A percentile compares a stretch with the other conserved stretches of the same genome.
phyloP scores from a whole-genome alignment of 2,888 invertebrate species.

The Ectemnius lituratus region DNA sequence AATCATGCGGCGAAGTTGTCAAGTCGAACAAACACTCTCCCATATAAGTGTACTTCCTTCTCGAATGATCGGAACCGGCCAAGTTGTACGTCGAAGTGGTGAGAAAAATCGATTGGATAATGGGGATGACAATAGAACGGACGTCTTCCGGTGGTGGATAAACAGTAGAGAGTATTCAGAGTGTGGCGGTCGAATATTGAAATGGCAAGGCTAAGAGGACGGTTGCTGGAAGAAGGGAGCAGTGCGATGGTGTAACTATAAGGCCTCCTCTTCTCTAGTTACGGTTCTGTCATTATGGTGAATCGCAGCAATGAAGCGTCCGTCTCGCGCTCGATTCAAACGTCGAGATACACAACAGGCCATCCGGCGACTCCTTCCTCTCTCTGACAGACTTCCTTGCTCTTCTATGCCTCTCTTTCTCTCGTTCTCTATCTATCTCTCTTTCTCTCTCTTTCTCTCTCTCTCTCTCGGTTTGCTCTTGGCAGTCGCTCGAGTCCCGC shows the following conservation, averaged over 20 bases:
- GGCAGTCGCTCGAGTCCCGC: conserved; percentile 7
- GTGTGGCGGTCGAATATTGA: not conserved
- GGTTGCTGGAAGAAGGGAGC: not conserved
- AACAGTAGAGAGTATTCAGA: not conserved
- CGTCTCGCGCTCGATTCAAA: conserved; percentile 67
- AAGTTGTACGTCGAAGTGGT: too few species aligned
- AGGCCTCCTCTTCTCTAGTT: conserved; percentile 42
- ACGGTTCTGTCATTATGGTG: conserved; percentile 67
- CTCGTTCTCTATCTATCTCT: conserved; percentile 15
- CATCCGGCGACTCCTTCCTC: not conserved
- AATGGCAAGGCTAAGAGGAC: not conserved
- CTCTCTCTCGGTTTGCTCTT: not conserved
- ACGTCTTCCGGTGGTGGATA: conserved; percentile 7
- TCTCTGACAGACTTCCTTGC: not conserved
- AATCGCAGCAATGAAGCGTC: conserved; percentile 53
- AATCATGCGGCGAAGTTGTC: too few species aligned
- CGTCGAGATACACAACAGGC: conserved; percentile 65
- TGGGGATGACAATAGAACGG: not conserved
- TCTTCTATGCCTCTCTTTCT: conserved; percentile 12
- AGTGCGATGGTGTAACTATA: too few species aligned
- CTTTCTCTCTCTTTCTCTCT: conserved; percentile 18
- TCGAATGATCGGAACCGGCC: too few species aligned
- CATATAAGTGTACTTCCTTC: too few species aligned
- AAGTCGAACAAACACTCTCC: too few species aligned
- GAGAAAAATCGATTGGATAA: too few species aligned